Conservation (phyloP, 2,113 vertebrate species). For the Phalacrocorax carbo region DNA sequence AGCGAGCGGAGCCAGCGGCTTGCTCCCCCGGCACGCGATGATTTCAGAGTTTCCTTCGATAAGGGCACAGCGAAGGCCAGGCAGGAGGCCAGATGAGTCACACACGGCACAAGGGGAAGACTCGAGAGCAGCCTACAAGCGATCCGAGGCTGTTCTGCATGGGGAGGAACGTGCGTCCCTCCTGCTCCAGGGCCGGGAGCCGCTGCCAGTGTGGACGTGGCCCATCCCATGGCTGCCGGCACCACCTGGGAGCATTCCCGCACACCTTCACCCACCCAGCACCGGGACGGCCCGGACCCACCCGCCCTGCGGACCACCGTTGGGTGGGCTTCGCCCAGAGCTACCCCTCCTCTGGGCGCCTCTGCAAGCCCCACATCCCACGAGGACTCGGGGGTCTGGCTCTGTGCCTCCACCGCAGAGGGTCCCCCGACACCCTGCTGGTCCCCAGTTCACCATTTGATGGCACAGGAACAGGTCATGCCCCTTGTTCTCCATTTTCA, state of each 20-base stretch:
- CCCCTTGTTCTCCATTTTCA: background rate
- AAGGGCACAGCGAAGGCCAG: background rate
- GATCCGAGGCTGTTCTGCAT: fast-evolving
- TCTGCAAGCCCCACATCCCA: background rate
- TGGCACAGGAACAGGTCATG: background rate
- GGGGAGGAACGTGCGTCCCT: fast-evolving
- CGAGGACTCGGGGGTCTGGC: fast-evolving
- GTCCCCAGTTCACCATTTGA: background rate
- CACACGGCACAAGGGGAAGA: background rate
- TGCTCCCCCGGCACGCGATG: background rate
- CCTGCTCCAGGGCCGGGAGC: background rate
- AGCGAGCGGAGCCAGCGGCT: background rate
- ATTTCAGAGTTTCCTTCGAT: conserved; percentile 40
- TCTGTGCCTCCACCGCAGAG: background rate
- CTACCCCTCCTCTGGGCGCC: background rate
- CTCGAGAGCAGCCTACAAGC: background rate
- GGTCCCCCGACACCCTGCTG: fast-evolving
- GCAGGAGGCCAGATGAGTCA: conserved; percentile 36
- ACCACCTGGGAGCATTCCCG: fast-evolving
- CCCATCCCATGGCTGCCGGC: fast-evolving
- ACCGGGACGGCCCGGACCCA: fast-evolving
- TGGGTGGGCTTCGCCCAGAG: fast-evolving
- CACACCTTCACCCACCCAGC: background rate
- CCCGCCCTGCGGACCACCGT: fast-evolving
- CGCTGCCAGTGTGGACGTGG: fast-evolving